phyloP scores from a whole-genome alignment of 1,140 invertebrate genomes.

The Drosophila pallidifrons region DNA sequence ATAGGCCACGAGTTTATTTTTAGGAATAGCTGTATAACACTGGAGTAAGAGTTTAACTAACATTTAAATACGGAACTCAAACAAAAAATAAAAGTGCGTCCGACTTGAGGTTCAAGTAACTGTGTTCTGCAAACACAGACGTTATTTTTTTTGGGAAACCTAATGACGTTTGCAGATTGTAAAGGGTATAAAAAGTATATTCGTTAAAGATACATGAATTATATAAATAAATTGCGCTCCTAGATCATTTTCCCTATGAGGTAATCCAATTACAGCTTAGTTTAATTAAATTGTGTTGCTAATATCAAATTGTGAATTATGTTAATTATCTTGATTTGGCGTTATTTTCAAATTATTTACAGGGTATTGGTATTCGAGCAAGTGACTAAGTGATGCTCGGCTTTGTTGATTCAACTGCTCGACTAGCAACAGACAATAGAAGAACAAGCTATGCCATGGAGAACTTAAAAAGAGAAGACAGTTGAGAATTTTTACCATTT shows the following conservation, averaged over 20 bases:
- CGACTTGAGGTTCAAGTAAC: conserved; percentile 12
- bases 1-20: neutral
- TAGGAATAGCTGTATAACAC: neutral
- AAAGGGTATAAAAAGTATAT: neutral
- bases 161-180: neutral
- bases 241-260: too few relatives aligned
- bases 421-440: neutral
- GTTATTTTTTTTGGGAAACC: conserved; percentile 8
- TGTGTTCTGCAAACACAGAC: conserved; percentile 12
- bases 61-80: neutral
- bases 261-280: neutral
- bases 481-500: neutral
- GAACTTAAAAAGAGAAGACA: neutral
- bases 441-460: neutral
- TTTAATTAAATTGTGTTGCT: neutral
- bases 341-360: neutral
- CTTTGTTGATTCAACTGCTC: conserved; percentile 2
- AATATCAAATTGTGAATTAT: neutral
- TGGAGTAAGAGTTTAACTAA: neutral
- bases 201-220: neutral
- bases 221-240: too few relatives aligned
- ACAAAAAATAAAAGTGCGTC: neutral
- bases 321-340: too few relatives aligned
- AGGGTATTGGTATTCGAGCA: conserved; percentile 8
- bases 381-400: neutral